Percentiles rank a stretch among this genome's conserved stretches.
phyloP scores from a whole-genome alignment of 2,113 vertebrate species.

The Spea bombifrons region DNA sequence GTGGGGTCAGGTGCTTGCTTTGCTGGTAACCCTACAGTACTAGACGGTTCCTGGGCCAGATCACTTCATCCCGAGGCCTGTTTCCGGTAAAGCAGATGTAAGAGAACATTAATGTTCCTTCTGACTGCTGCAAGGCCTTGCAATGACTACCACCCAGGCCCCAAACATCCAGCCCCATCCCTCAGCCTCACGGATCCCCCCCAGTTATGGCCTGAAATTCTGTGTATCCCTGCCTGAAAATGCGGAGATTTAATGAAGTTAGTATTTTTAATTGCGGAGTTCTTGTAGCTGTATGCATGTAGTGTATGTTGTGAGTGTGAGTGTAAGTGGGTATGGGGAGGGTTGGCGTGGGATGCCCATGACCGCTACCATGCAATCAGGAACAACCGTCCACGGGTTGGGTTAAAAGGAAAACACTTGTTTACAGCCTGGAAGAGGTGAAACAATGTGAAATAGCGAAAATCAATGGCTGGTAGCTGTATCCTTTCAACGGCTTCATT shows the following conservation, averaged over 20 bases:
- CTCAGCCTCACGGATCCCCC: not conserved
- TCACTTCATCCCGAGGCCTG: conserved; percentile 12
- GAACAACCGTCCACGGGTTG: not conserved
- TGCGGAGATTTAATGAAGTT: too few relatives aligned
- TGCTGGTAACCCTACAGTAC: conserved; percentile 14
- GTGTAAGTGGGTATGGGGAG: too few relatives aligned
- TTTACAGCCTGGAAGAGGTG: conserved; percentile 12
- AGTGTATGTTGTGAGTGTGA: too few relatives aligned
- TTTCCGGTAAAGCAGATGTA: conserved; percentile 4
- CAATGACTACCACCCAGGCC: not conserved
- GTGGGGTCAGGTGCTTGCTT: conserved; percentile 15
- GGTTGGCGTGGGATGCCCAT: not conserved
- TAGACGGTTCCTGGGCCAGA: conserved; percentile 5
- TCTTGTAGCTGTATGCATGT: too few relatives aligned
- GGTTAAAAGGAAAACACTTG: not conserved
- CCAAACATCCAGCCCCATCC: not conserved
- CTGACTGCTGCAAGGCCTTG: not conserved
- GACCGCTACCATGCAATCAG: not conserved
- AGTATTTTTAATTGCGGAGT: too few relatives aligned
- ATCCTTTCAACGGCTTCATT: conserved; percentile 20
- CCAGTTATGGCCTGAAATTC: not conserved
- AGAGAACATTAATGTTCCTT: not conserved
- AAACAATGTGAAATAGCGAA: conserved; percentile 5
- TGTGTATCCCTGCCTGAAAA: too few relatives aligned
- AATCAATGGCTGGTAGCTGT: conserved; percentile 20